Evolutionary conservation across 2,113 vertebrate species (phyloP), one percentile per base, ranked within the genome.

Genomic region (Elephas maximus): DNA sequence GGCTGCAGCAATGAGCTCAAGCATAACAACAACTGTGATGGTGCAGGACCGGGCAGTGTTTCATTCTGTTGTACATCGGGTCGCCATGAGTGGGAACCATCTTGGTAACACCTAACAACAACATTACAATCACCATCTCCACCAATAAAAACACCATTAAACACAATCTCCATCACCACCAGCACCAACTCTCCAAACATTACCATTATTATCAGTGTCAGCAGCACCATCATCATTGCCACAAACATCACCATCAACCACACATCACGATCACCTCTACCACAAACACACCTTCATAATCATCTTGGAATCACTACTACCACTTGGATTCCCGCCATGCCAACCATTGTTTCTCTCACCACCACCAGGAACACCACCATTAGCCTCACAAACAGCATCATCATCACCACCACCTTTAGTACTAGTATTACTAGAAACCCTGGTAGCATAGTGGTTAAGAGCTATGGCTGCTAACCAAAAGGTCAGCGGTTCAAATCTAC

Each of bases 351-450:
- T 60, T 30, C 11, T 2, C 78, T 9, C 44, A 51, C 30, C 51
- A 45, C 26, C 51, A 45, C 20, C 41, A 24, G 37, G 63, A 81
- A 15, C 3, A 3, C 41, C 65, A 63, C 23, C 26, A 87, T 17
- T 4, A 2, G 30, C 79, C 33, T 74, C 0, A 0, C 51, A 67
- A 18, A 33, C 30, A 90, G 24, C 6, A 6, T 82, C n/a, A 20
- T 17, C 41, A 74, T 62, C 14, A 7, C 15, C 21, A 24, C 26
- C 8, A 23, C 60, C 48, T 0, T 18, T 23, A 41, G 71, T 23
- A 23, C 87, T 11, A 60, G 11, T 28, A 33, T 18, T 21, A 37
- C 37, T 37, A 37, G 37, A 37, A 37, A 37, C 37, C 37, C 37
- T 37, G 37, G 37, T 37, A 37, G 37, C 37, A 37, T 37, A 37